These are phyloP conservation scores for Notocelia uddmanniana DNA, from an alignment of 2,888 invertebrate species.

Conservation along the genomic window DNA sequence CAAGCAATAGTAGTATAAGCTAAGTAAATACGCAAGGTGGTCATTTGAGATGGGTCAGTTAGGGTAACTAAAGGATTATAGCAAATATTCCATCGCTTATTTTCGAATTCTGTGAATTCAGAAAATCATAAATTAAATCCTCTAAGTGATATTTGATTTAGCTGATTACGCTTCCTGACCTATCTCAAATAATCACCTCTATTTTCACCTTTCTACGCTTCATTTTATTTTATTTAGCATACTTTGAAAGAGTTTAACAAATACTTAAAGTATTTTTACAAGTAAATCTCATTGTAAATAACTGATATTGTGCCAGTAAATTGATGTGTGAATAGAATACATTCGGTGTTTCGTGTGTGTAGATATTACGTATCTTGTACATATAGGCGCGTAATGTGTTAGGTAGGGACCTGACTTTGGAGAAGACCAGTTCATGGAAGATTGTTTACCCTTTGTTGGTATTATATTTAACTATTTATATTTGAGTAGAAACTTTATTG, in stretches of 20 bases:
- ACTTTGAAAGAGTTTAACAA: slow-evolving; percentile 27
- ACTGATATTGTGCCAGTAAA: slow-evolving; percentile 72
- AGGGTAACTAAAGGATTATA: not conserved
- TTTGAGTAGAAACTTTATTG: slow-evolving; percentile 12
- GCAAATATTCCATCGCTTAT: not conserved
- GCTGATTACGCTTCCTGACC: not conserved
- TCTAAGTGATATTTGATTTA: not conserved
- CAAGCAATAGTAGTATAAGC: slow-evolving; percentile 45
- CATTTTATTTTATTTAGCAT: slow-evolving; percentile 31
- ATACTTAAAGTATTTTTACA: slow-evolving; percentile 43
- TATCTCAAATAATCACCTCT: slow-evolving; percentile 13
- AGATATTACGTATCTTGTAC: slow-evolving; percentile 73
- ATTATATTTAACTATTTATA: slow-evolving; percentile 26
- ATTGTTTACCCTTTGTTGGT: slow-evolving; percentile 26
- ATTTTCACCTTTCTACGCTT: slow-evolving; percentile 33
- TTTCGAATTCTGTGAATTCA: not conserved
- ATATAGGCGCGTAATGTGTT: slow-evolving; percentile 53
- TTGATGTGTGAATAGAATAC: slow-evolving; percentile 82
- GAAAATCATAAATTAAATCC: not conserved
- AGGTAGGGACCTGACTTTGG: slow-evolving; percentile 35
- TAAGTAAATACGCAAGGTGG: slow-evolving; percentile 11
- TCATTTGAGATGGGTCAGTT: slow-evolving; percentile 1
- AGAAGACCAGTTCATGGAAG: slow-evolving; percentile 29
- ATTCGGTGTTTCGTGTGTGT: slow-evolving; percentile 82
- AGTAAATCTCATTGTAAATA: slow-evolving; percentile 69